Percentiles rank a stretch among this genome's conserved stretches.
These are phyloP conservation scores for Rhineura floridana DNA, from an alignment of 2,113 vertebrate species.

Conservation along the genomic window DNA sequence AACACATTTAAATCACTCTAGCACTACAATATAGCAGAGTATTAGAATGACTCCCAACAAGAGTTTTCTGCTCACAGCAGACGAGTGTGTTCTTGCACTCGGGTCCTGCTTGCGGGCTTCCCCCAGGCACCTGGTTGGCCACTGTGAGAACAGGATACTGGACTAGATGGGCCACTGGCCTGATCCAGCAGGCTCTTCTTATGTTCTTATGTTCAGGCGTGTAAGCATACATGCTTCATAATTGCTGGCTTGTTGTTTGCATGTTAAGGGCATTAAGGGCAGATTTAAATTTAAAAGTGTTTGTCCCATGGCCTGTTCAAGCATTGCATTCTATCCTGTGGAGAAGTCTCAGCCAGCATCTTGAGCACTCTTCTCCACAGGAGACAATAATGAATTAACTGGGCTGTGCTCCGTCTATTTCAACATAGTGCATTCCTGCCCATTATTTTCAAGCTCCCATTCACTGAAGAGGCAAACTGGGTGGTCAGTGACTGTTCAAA, in stretches of 20 bases:
- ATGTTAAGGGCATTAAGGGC: neutral
- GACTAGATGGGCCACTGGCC: no score
- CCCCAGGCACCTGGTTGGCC: no score
- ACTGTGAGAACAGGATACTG: no score
- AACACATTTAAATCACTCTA: slow-evolving; percentile 2
- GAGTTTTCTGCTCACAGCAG: neutral
- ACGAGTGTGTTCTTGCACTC: no score
- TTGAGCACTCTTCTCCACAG: neutral
- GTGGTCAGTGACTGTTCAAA: neutral
- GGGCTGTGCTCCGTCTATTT: neutral
- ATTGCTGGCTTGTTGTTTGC: neutral
- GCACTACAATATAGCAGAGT: neutral
- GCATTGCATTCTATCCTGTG: neutral
- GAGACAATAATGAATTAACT: neutral
- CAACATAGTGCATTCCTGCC: neutral
- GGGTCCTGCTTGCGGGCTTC: no score
- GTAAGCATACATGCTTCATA: neutral
- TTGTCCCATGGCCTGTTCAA: neutral
- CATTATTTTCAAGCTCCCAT: neutral
- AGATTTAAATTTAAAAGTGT: neutral
- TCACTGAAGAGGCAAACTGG: neutral
- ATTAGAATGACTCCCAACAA: slow-evolving; percentile 19
- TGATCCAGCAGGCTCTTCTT: no score
- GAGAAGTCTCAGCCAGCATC: neutral
- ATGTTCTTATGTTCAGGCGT: no score